Conservation (phyloP, 2,888 invertebrate species). For the Leptinotarsa tumamoca region DNA sequence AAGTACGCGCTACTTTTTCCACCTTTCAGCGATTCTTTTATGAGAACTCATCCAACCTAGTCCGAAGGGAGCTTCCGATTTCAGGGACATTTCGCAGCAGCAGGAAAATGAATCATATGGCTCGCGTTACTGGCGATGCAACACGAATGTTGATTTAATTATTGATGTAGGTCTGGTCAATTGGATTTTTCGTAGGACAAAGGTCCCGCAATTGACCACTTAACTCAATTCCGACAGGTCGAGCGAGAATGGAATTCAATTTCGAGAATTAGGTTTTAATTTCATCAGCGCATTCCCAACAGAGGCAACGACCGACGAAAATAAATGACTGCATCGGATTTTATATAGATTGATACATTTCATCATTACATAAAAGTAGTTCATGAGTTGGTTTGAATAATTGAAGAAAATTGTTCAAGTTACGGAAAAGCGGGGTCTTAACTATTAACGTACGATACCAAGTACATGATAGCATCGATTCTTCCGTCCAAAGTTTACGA, state of each 20-base stretch:
- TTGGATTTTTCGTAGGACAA: constrained; percentile 14
- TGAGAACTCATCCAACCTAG: neutral
- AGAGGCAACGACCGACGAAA: neutral
- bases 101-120: constrained; percentile 17
- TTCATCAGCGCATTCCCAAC: constrained; percentile 1
- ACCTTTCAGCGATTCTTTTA: constrained; percentile 5
- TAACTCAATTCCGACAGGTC: constrained; percentile 17
- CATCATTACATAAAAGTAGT: no score
- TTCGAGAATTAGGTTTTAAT: constrained; percentile 12
- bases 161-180: constrained; percentile 8
- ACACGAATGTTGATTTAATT: constrained; percentile 7
- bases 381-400: no score
- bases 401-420: no score
- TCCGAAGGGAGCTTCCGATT: neutral
- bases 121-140: neutral
- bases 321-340: neutral
- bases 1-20: neutral
- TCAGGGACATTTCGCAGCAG: neutral
- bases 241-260: constrained; percentile 11
- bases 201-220: constrained; percentile 11
- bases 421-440: no score
- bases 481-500: no score
- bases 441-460: no score
- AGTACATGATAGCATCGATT: no score
- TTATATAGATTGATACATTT: no score